Conservation (phyloP, 2,797 vertebrate species). For the Leptatherina wallacei region DNA sequence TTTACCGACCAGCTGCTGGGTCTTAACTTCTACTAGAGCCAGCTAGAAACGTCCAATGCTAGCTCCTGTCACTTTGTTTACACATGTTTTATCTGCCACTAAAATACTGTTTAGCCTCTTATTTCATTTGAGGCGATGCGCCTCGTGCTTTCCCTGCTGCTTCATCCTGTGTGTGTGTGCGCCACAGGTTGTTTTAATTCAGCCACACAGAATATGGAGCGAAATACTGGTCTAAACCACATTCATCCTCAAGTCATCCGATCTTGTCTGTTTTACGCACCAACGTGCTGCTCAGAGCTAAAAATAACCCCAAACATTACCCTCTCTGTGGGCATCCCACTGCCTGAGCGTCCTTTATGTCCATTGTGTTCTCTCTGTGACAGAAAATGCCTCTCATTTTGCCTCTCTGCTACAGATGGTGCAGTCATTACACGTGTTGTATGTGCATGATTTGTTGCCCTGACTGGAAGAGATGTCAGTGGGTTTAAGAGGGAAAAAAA, state of each 20-base stretch:
- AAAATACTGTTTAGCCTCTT: not conserved
- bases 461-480: not conserved
- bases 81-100: not conserved
- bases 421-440: constrained; percentile 3
- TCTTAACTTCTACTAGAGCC: constrained; percentile 3
- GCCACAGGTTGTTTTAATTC: constrained; percentile 67
- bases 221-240: not conserved
- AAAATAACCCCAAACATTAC: constrained; percentile 55
- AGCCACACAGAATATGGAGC: not conserved
- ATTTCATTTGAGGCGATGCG: not conserved
- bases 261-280: constrained; percentile 15
- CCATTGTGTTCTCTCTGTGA: constrained; percentile 6
- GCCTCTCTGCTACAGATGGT: not conserved
- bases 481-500: too few species aligned
- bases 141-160: not conserved
- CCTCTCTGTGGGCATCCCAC: not conserved
- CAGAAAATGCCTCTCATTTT: not conserved
- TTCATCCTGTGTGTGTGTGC: not conserved
- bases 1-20: constrained; percentile 47
- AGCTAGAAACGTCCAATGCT: constrained; percentile 22
- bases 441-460: constrained; percentile 1
- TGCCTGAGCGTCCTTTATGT: constrained; percentile 14
- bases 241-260: constrained; percentile 7
- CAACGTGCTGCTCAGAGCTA: constrained; percentile 31
- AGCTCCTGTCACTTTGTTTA: constrained; percentile 1